Evolutionary conservation across 2,888 invertebrate species (phyloP).

Genomic region (Diarsia dahlii): DNA sequence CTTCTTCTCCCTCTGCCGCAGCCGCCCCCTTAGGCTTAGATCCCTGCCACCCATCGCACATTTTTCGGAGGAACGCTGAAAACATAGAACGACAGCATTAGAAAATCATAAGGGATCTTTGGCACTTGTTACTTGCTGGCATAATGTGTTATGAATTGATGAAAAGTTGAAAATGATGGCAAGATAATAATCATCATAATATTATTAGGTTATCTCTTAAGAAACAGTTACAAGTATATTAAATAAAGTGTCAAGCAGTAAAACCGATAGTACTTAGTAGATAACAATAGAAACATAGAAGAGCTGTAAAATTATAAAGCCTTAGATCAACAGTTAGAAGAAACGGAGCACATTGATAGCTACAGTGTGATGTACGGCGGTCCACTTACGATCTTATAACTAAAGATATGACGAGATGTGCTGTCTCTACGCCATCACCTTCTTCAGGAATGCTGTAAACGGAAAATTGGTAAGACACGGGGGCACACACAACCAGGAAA

Average conservation of each 20-base stretch:
- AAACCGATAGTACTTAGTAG: conserved; percentile 47
- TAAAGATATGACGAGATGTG: conserved; percentile 87
- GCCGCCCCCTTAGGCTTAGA: conserved; percentile 70
- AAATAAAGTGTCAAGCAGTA: conserved; percentile 60
- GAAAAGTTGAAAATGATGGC: conserved; percentile 30
- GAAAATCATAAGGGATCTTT: conserved; percentile 10
- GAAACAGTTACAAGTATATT: conserved; percentile 31
- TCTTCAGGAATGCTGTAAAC: conserved; percentile 95
- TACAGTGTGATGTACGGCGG: conserved; percentile 66
- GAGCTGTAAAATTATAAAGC: conserved; percentile 66
- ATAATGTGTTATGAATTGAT: conserved; percentile 49
- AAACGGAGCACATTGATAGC: conserved; percentile 73
- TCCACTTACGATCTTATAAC: conserved; percentile 91
- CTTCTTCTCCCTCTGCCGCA: conserved; percentile 69
- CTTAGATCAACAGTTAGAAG: conserved; percentile 64
- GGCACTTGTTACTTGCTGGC: conserved; percentile 56
- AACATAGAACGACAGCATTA: conserved; percentile 37
- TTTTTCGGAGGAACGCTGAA: conserved; percentile 96
- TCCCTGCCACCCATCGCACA: conserved; percentile 92
- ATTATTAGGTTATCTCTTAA: conserved; percentile 38
- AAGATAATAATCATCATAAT: conserved; percentile 12
- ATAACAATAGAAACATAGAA: conserved; percentile 51
- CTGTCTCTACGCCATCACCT: conserved; percentile 92
- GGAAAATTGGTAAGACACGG: conserved; percentile 83
- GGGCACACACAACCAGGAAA: conserved; percentile 77